phyloP scores from a whole-genome alignment of 2,113 vertebrate species.

The Gymnocephalus cernua region DNA sequence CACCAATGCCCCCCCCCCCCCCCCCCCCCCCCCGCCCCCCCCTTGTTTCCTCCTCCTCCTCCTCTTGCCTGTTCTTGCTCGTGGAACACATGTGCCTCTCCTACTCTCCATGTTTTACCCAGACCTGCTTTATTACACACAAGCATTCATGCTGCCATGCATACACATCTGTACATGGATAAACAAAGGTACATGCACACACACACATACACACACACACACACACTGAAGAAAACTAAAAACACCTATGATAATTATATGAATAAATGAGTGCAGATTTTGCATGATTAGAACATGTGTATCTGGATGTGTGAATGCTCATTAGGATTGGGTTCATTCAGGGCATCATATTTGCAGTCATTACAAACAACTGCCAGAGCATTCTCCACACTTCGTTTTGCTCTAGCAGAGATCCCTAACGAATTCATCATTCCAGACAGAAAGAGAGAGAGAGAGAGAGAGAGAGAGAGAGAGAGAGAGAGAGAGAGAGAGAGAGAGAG shows the following conservation, averaged over 20 bases:
- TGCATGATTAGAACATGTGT: constrained; percentile 2
- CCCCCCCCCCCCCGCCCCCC: background rate
- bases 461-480: background rate
- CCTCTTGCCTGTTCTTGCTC: constrained; percentile 36
- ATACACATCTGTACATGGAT: background rate
- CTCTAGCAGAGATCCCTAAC: constrained; percentile 32
- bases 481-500: background rate
- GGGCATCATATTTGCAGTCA: constrained; percentile 63
- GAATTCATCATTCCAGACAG: constrained; percentile 50
- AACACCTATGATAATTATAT: background rate
- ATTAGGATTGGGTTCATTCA: constrained; percentile 50
- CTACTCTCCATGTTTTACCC: constrained; percentile 35
- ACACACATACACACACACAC: background rate
- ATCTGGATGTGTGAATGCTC: background rate
- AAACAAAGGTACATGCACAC: constrained; percentile 27
- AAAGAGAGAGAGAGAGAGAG: background rate
- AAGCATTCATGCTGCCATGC: constrained; percentile 1
- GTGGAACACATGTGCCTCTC: constrained; percentile 54
- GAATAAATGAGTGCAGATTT: background rate
- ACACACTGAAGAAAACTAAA: background rate
- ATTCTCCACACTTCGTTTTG: constrained; percentile 48
- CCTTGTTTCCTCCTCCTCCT: constrained; percentile 22
- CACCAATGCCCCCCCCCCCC: constrained; percentile 1
- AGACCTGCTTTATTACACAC: constrained; percentile 45
- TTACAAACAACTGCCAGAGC: constrained; percentile 42